Base-by-base conservation (phyloP, 1,140 invertebrate genomes). In the Ericerus pela region DNA sequence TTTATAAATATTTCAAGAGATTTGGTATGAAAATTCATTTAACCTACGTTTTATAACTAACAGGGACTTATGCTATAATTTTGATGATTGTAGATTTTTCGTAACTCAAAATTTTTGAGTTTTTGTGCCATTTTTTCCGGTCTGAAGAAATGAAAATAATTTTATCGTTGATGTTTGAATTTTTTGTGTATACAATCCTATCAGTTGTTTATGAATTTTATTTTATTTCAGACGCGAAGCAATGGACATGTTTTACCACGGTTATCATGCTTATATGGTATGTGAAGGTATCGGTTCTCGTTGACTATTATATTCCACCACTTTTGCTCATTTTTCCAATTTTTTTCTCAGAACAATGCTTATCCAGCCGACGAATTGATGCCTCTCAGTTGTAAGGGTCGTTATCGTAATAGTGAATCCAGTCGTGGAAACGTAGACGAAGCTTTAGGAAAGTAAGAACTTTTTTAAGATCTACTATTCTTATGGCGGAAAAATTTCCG, bases 301-400 rank as follows among this genome's bases (percentile, higher is more conserved):
- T 31, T 20, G 11, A 18, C 20, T 11, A 20, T 56, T 60, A n/a
- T 61, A 58, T 37, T 30, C 8, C 33, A 33, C 58, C 33, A 31
- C 53, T 53, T 51, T 55, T 31, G 16, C 33, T 43, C 55, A 53
- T 43, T 59, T 37, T 8, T 41, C 6, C 14, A 41, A 4, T 41
- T 6, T 4, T 38, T 10, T 58, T 65, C 68, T 6, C 60, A 77
- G 75, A 79, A 87, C 61, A 88, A 96, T 78, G 95, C 95, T 16
- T 98, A 90, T 75, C 95, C 95, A 57, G 93, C 93, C 26, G 95
- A 99, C 77, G 95, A 98, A 72, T 72, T 99, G 41, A 96, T 97
- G 93, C 95, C 95, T 1, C 73, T 99, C 24, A 92, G 85, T 67
- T 99, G 95, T 70, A 82, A 86, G 67, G 94, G 93, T 33, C 73